Conservation (phyloP, 2,797 vertebrate species). For the Mus caroli region DNA sequence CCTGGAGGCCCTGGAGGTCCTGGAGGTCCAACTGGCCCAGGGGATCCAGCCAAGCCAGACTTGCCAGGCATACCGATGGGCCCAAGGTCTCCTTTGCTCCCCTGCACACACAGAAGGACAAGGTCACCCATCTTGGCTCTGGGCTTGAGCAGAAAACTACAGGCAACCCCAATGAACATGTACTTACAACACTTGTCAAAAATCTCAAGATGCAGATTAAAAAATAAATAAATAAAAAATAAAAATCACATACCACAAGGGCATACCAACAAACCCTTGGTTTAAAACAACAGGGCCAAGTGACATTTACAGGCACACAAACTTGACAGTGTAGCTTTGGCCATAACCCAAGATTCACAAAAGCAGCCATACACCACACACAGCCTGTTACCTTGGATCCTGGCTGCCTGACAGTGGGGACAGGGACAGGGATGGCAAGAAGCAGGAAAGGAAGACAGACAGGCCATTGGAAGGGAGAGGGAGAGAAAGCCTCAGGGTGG, state of each 20-base stretch:
- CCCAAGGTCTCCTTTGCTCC: constrained; percentile 90
- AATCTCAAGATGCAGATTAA: background rate
- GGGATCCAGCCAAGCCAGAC: constrained; percentile 92
- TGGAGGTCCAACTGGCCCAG: constrained; percentile 94
- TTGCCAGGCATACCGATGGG: constrained; percentile 90
- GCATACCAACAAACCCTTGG: rapidly evolving
- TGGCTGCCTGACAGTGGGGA: background rate
- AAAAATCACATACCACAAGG: background rate
- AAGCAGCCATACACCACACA: background rate
- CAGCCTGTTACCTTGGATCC: background rate
- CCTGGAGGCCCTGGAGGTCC: constrained; percentile 91
- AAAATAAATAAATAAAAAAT: too few species aligned
- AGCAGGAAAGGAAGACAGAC: background rate
- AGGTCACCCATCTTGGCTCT: background rate
- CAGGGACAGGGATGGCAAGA: background rate
- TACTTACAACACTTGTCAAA: rapidly evolving
- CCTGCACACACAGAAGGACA: constrained; percentile 76
- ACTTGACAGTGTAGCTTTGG: background rate
- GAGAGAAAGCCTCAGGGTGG: background rate
- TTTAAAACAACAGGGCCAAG: background rate
- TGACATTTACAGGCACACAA: background rate
- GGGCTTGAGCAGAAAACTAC: background rate
- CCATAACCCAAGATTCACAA: background rate
- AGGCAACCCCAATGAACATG: rapidly evolving
- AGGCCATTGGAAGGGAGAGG: background rate